Evolutionary conservation across 2,113 vertebrate species (phyloP), one percentile per base, ranked within the genome.

Genomic region (Prochilodus magdalenae): DNA sequence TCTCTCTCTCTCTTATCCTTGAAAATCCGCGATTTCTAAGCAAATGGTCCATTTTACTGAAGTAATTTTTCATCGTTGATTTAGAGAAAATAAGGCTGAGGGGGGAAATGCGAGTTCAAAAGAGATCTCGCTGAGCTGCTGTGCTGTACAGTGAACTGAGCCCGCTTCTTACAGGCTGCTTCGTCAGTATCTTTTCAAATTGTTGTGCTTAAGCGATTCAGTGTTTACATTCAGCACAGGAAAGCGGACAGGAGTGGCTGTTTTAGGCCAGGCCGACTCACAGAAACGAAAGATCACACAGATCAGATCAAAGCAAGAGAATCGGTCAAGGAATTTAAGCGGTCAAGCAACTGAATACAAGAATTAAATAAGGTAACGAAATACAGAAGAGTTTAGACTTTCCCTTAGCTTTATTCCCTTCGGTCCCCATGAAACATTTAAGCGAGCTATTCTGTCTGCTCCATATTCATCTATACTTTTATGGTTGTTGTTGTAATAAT

Each of bases 21-120:
- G 93, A 89, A 94, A 95, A 95, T 94, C 87, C 93, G 92, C 88
- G 92, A 95, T 95, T 92, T 96, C 92, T 90, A 90, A 93, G 90
- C 89, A 94, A 95, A 95, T 91, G 89, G 88, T 87, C 85, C 86
- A 87, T 94, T 93, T 92, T 89, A 89, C 87, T 90, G 36, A 47
- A 86, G 73, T 89, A 83, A 81, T 88, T 93, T 91, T 93, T 90
- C 84, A 89, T 84, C 75, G 74, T 86, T 90, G 90, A 90, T 87
- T 87, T 84, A 72, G 83, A 89, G 83, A 88, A 90, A 92, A 85
- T 88, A 89, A 84, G 86, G 89, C 73, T 75, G 86, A 83, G 80
- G 89, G 86, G 79, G n/a, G 77, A 24, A n/a, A 77, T 75, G 83
- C 80, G 74, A 79, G 29, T 75, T 75, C 55, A 71, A 85, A 77